A percentile compares a stretch with the other conserved stretches of the same genome.
Evolutionary conservation across 1,140 invertebrate genomes (phyloP).

Genomic region (Antheraea mylitta): DNA sequence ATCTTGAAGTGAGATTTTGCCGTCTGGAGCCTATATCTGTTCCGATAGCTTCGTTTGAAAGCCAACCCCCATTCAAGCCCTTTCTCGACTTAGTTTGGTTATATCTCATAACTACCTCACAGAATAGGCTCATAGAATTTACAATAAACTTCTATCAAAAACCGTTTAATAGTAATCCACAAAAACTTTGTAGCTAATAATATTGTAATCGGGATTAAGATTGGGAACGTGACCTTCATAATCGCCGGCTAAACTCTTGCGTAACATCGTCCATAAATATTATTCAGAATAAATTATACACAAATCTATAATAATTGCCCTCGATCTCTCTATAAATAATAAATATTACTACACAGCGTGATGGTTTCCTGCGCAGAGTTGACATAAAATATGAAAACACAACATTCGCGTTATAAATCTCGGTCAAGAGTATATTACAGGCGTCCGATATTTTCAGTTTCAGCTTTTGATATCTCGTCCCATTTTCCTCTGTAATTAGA

Average conservation of each 20-base stretch:
- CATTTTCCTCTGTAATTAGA: neutral
- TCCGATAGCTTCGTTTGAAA: too few relatives aligned
- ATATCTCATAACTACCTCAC: too few relatives aligned
- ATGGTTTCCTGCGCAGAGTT: neutral
- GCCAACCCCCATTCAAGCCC: too few relatives aligned
- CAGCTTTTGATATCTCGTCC: neutral
- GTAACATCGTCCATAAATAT: neutral
- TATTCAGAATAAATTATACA: neutral
- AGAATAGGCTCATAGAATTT: too few relatives aligned
- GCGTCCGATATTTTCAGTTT: neutral
- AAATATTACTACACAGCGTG: neutral
- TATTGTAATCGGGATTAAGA: too few relatives aligned
- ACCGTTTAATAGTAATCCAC: too few relatives aligned
- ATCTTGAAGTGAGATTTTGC: too few relatives aligned
- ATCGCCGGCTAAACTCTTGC: neutral
- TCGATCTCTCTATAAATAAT: neutral
- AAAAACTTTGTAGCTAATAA: too few relatives aligned
- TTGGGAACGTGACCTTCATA: too few relatives aligned
- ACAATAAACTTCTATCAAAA: too few relatives aligned
- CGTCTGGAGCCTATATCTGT: too few relatives aligned
- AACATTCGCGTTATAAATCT: constrained; percentile 4
- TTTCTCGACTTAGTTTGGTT: too few relatives aligned
- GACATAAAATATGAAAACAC: constrained; percentile 8
- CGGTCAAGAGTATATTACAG: constrained; percentile 2
- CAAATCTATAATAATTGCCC: neutral